Evolutionary conservation across 1,140 invertebrate species (phyloP).

Genomic region (Hydropsyche tenuis): DNA sequence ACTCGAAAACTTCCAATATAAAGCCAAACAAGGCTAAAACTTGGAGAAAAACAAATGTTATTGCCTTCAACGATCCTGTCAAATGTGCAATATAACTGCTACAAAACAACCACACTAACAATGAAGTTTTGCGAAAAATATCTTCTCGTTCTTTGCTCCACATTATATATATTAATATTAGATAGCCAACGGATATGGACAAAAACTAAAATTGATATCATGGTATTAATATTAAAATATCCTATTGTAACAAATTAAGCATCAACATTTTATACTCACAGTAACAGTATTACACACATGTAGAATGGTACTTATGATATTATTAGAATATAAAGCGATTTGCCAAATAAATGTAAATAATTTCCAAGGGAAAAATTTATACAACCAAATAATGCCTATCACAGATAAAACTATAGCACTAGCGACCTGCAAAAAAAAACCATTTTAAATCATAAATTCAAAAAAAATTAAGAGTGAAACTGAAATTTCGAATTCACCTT

Average conservation of each 20-base stretch:
- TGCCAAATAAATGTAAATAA: slow-evolving; percentile 58
- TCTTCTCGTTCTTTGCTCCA: slow-evolving; percentile 68
- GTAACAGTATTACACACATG: slow-evolving; percentile 58
- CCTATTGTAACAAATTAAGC: background rate
- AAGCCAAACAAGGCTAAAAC: slow-evolving; percentile 56
- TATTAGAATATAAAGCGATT: slow-evolving; percentile 56
- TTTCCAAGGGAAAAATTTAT: slow-evolving; percentile 58
- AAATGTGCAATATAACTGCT: slow-evolving; percentile 68
- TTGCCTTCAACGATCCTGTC: slow-evolving; percentile 66
- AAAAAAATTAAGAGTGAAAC: slow-evolving; percentile 1
- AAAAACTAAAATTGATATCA: slow-evolving; percentile 43
- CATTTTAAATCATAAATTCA: too few species aligned
- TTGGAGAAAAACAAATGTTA: slow-evolving; percentile 65
- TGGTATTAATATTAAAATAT: slow-evolving; percentile 14
- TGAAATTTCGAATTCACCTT: slow-evolving; percentile 58
- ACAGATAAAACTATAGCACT: slow-evolving; percentile 56
- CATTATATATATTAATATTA: slow-evolving; percentile 58
- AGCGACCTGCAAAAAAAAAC: slow-evolving; percentile 58
- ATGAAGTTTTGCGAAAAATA: slow-evolving; percentile 65
- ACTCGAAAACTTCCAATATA: slow-evolving; percentile 53
- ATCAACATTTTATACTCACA: slow-evolving; percentile 52
- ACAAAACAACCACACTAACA: slow-evolving; percentile 68
- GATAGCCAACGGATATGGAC: slow-evolving; percentile 55
- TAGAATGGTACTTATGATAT: slow-evolving; percentile 58
- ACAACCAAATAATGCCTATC: slow-evolving; percentile 59